These are phyloP conservation scores for Unio delphinus DNA, from an alignment of 2,888 invertebrate species.

Conservation along the genomic window DNA sequence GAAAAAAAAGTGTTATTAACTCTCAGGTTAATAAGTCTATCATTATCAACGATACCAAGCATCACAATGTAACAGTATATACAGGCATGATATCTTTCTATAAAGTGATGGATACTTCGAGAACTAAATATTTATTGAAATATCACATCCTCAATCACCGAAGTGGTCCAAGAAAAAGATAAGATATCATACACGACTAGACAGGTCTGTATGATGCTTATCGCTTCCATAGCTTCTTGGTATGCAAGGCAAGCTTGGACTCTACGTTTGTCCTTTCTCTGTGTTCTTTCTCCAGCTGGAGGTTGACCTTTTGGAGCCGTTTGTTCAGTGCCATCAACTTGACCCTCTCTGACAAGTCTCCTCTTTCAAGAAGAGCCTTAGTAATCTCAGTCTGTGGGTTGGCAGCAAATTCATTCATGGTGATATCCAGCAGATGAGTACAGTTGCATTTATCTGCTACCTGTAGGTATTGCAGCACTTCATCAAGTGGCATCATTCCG, in stretches of 20 bases:
- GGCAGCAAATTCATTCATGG: constrained; percentile 32
- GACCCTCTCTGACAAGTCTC: constrained; percentile 27
- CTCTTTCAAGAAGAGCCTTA: constrained; percentile 19
- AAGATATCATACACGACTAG: no score
- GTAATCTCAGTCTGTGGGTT: constrained; percentile 26
- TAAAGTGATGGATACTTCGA: no score
- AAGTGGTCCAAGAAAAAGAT: no score
- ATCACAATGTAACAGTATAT: no score
- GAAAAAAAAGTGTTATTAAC: no score
- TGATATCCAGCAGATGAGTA: constrained; percentile 16
- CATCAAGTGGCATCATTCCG: constrained; percentile 26
- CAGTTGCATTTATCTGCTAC: constrained; percentile 34
- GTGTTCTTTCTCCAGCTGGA: constrained; percentile 33
- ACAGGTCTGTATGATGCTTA: no score
- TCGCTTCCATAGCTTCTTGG: no score
- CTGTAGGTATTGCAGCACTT: constrained; percentile 30
- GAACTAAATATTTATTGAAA: no score
- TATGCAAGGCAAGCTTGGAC: neutral
- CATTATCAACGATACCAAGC: no score
- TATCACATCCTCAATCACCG: no score
- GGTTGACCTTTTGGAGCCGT: constrained; percentile 33
- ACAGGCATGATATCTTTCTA: no score
- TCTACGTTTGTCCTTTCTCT: constrained; percentile 11
- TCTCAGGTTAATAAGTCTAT: no score
- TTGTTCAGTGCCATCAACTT: constrained; percentile 33